Evolutionary conservation across 2,113 vertebrate species (phyloP).

Genomic region (Uria lomvia): DNA sequence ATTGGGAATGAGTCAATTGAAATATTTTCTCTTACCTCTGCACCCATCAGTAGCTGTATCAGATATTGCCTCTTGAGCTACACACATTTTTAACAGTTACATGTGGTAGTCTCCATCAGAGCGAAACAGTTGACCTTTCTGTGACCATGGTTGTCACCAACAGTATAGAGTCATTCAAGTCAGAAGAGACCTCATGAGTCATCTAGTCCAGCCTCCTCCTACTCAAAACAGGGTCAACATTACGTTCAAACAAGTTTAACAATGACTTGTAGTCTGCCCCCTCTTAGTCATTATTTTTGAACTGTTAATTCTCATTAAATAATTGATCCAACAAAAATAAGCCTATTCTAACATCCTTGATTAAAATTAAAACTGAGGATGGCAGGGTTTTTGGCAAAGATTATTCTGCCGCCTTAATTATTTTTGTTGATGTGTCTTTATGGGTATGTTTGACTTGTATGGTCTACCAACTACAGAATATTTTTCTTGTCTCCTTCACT

Average conservation of each 20-base stretch:
- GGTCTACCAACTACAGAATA: not conserved
- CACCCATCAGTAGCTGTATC: not conserved
- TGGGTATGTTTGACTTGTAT: not conserved
- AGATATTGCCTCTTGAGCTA: not conserved
- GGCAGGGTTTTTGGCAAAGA: not conserved
- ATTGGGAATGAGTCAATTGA: not conserved
- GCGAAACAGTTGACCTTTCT: not conserved
- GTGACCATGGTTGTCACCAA: not conserved
- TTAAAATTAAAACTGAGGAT: not conserved
- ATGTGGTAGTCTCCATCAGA: not conserved
- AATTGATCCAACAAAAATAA: not conserved
- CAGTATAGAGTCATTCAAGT: not conserved
- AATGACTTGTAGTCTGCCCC: not conserved
- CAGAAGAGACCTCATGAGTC: not conserved
- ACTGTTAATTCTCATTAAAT: not conserved
- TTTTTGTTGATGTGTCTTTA: not conserved
- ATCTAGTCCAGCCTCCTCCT: not conserved
- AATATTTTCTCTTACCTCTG: not conserved
- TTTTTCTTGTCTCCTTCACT: not conserved
- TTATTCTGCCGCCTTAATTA: not conserved
- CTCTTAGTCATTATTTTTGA: not conserved
- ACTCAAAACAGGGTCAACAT: not conserved
- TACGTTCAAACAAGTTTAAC: not conserved
- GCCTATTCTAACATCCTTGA: not conserved
- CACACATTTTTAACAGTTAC: accelerated